These are phyloP conservation scores for Lepidurus apus DNA, from an alignment of 1,140 invertebrate genomes.

Conservation along the genomic window DNA sequence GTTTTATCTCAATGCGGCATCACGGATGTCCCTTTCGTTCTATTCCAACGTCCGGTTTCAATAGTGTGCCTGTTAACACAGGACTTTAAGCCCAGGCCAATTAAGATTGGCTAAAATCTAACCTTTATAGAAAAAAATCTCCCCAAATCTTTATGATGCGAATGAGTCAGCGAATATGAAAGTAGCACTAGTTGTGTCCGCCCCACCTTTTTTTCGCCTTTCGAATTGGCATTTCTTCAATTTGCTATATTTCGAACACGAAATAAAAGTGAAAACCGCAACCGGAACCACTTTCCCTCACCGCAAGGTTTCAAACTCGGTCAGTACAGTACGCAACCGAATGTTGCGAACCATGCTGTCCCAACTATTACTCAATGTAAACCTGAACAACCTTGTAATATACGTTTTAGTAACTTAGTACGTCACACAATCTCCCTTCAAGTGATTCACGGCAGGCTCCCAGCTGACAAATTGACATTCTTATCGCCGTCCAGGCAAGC, in stretches of 20 bases:
- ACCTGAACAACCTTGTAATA: no score
- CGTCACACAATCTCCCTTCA: no score
- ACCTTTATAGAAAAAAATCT: not conserved
- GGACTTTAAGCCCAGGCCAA: not conserved
- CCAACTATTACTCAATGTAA: no score
- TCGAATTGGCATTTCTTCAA: not conserved
- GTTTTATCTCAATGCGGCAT: conserved; percentile 9
- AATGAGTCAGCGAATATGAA: not conserved
- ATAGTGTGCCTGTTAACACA: not conserved
- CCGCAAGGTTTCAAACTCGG: no score
- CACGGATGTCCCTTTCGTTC: conserved; percentile 1
- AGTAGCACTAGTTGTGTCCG: not conserved
- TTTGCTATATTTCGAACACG: no score
- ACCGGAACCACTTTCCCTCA: not conserved
- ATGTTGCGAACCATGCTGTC: no score
- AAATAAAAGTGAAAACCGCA: not conserved
- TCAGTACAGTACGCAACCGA: no score
- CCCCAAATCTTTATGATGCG: not conserved
- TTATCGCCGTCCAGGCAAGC: no score
- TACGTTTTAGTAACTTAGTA: no score
- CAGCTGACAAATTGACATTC: no score
- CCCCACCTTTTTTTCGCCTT: not conserved
- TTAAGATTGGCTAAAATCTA: not conserved
- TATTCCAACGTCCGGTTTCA: not conserved
- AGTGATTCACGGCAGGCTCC: no score